Base-by-base conservation (phyloP, 2,888 invertebrate species). In the Eristalis pertinax region DNA sequence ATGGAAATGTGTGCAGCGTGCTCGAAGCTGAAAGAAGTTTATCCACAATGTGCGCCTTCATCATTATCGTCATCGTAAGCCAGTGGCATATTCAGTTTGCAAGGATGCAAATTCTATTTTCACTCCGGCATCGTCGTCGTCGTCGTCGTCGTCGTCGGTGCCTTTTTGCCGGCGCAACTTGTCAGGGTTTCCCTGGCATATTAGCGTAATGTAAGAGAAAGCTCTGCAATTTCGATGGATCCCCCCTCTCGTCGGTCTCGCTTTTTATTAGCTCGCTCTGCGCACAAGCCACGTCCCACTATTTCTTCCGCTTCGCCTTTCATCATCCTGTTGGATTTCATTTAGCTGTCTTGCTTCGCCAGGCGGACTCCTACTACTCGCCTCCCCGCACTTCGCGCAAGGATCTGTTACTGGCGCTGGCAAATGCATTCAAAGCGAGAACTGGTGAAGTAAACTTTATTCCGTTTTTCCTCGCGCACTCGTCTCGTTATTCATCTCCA, bases 381-480 rank as follows among this genome's bases (percentile, higher is more conserved):
- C n/a, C 43, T 8, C 0, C 32, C 32, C 8, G 7, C 7, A 8
- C 8, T 10, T 8, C 1, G 19, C 1, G 43, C 50, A 50, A 50
- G 50, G 50, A 50, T 50, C 50, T 50, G 50, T 50, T 50, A 50
- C 50, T 50, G 50, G 50, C 50, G 50, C 19, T 50, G n/a, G 50
- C 50, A 50, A 50, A 50, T 50, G 62, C 38, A 74, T 72, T 67
- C 65, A 76, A 67, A 84, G 78, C 62, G 24, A 80, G 76, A 32
- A 69, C 22, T 22, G 26, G 69, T 69, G 69, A 65, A 77, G 74
- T 68, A 67, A 77, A 77, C 77, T 86, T 82, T 82, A 82, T 78
- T 81, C 60, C 77, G n/a, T 73, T 38, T 58, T 43, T 7, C 19
- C 19, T 77, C 50, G 26, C 15, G 38, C 15, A 50, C 70, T 65